Conservation (phyloP, 2,113 vertebrate genomes). For the Burhinus oedicnemus region DNA sequence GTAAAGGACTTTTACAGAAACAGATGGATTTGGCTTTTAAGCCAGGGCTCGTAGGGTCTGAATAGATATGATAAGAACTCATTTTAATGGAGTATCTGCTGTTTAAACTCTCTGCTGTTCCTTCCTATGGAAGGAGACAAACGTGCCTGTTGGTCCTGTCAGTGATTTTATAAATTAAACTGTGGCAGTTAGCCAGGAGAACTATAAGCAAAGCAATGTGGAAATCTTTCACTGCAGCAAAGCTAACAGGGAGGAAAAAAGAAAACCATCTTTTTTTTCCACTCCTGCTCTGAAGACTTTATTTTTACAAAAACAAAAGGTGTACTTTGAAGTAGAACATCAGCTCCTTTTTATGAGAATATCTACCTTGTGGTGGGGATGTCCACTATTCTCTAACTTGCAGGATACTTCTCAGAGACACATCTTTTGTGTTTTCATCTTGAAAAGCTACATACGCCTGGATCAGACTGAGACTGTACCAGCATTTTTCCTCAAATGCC, state of each 20-base stretch:
- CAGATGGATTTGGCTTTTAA: not conserved
- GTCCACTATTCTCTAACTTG: not conserved
- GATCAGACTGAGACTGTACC: not conserved
- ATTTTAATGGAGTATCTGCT: not conserved
- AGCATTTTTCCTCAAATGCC: not conserved
- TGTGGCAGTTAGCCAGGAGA: not conserved
- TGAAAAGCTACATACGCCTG: not conserved
- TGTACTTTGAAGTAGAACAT: not conserved
- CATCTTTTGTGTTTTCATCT: not conserved
- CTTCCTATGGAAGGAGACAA: not conserved
- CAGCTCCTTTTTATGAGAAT: not conserved
- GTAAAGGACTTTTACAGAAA: not conserved
- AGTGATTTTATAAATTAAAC: not conserved
- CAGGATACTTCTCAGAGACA: not conserved
- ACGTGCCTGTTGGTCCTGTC: not conserved
- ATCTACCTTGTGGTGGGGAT: not conserved
- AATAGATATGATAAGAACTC: not conserved
- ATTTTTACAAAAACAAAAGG: not conserved
- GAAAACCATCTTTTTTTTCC: not conserved
- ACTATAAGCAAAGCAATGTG: not conserved
- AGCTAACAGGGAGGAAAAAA: not conserved
- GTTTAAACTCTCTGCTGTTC: not conserved
- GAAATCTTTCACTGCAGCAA: slow-evolving; percentile 30
- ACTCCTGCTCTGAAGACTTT: not conserved
- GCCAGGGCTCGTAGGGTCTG: not conserved